Base-by-base conservation (phyloP, 1,140 invertebrate species). In the Drosophila obscura region DNA sequence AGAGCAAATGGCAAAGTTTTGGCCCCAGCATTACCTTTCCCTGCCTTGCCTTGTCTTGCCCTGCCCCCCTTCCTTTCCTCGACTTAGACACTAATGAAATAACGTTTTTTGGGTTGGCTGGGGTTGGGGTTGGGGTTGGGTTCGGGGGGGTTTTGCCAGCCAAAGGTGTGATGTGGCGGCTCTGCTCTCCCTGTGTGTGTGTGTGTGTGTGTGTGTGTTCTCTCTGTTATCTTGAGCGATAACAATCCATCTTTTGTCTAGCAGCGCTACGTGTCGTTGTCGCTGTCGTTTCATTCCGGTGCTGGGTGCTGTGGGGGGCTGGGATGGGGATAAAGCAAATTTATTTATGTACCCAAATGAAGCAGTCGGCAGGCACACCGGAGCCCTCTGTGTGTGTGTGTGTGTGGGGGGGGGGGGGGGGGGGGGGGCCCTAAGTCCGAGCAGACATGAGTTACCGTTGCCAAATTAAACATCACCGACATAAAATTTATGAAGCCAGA, bases 241-340 rank as follows among this genome's bases (percentile, higher is more conserved):
- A 88, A 87, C 83, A 87, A 87, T 87, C 83, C 80, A 87, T 87
- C 83, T 87, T 83, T 87, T 87, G 79, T 83, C 83, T 88, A 67
- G 66, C 77, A 63, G 52, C 44, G 44, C 51, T 60, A 82, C 79
- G 66, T 88, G 69, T 61, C 48, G 48, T 72, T 74, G 62, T 55
- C 60, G 19, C 19, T 19, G 19, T 19, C 19, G 15, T 77, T 68
- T 22, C 31, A n/a, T 31, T 62, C 59, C 53, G 51, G 24, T 51
- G 46, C 31, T 75, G 19, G 19, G 19, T 19, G 19, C 51, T 53
- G 45, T 2, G 2, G 16, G 44, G 16, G 9, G 53, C 5, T 43
- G n/a, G 49, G 26, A 2, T 16, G 45, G 26, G 22, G 55, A 72
- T 65, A 46, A 31, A 55, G 73, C 66, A 74, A 74, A 78, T 78